These are phyloP conservation scores for Globodera ellingtonae DNA, from an alignment of 1,140 invertebrate species.

Conservation along the genomic window DNA sequence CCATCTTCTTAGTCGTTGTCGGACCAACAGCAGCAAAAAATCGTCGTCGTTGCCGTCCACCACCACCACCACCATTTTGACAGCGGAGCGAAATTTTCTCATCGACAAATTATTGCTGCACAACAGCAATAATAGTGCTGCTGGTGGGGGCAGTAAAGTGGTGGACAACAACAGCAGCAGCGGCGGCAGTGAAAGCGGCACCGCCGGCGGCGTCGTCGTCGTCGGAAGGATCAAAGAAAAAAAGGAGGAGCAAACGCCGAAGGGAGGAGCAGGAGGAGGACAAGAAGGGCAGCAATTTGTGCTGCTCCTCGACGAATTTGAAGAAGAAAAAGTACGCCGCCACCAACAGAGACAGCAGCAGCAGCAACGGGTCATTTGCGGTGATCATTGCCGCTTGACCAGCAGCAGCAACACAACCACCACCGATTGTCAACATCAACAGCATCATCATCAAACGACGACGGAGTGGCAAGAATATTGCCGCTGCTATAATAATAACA, in stretches of 20 bases:
- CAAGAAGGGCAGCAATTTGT: background rate
- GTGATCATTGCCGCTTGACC: background rate
- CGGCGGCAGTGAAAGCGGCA: no score
- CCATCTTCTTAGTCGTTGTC: background rate
- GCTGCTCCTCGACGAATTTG: background rate
- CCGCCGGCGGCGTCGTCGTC: no score
- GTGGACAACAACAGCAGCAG: constrained; percentile 23
- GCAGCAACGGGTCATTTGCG: background rate
- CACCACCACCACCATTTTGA: background rate
- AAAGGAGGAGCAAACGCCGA: background rate
- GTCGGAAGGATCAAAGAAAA: no score
- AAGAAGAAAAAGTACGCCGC: constrained; percentile 12
- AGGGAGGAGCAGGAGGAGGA: background rate
- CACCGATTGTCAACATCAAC: background rate
- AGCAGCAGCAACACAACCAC: background rate
- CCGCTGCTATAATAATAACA: background rate
- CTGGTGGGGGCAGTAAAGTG: background rate
- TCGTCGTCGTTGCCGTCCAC: no score
- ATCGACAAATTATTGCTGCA: constrained; percentile 16
- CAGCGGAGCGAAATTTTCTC: constrained; percentile 13
- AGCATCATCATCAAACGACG: background rate
- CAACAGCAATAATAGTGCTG: background rate
- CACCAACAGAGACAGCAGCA: background rate
- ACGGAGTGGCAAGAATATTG: background rate
- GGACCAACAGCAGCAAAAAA: background rate